Evolutionary conservation across 1,140 invertebrate species (phyloP).

Genomic region (Andricus grossulariae): DNA sequence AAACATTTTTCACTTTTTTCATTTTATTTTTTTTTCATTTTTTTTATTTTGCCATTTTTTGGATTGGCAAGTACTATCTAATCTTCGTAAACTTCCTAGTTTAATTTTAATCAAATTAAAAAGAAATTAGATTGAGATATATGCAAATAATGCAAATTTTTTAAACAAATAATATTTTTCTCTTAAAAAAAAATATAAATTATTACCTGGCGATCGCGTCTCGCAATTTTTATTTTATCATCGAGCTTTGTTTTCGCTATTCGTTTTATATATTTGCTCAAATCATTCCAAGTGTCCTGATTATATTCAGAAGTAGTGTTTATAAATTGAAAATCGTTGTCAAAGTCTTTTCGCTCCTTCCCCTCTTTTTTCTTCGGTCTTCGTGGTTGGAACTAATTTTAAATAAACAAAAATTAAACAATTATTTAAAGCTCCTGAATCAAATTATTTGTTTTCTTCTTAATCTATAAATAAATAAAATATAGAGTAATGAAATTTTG

Average conservation of each 20-base stretch:
- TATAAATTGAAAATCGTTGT: conserved; percentile 86
- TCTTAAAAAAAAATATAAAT: neutral
- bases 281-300: conserved; percentile 89
- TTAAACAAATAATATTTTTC: too few species aligned
- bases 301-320: conserved; percentile 85
- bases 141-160: too few species aligned
- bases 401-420: conserved; percentile 39
- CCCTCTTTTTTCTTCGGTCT: conserved; percentile 84
- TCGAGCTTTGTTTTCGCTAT: conserved; percentile 88
- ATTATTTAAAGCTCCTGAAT: conserved; percentile 35
- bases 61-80: too few species aligned
- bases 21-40: too few species aligned
- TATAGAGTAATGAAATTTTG: neutral
- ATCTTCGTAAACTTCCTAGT: too few species aligned
- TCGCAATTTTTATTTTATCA: conserved; percentile 87
- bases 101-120: too few species aligned
- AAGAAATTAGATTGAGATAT: too few species aligned
- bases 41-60: too few species aligned
- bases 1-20: too few species aligned
- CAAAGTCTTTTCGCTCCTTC: conserved; percentile 84
- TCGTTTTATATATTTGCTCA: conserved; percentile 88
- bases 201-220: conserved; percentile 72
- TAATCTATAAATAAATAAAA: neutral
- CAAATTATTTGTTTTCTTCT: conserved; percentile 8
- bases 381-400: conserved; percentile 84